Conservation (phyloP, 2,888 invertebrate species). For the Smittia aterrima region DNA sequence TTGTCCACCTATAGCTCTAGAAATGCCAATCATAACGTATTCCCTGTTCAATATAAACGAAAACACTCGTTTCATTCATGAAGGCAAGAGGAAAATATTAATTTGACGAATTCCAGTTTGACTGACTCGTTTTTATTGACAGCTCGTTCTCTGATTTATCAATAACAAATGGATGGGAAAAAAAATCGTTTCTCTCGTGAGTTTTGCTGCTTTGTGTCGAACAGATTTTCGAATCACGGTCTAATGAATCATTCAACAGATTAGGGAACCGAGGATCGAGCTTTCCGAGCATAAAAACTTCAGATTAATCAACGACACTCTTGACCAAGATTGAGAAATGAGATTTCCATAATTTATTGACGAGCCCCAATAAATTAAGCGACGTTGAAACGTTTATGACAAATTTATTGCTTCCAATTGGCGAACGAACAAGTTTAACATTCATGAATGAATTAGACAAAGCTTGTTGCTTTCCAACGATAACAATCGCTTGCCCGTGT, state of each 20-base stretch:
- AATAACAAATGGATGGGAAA: conserved; percentile 28
- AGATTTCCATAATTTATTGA: background rate
- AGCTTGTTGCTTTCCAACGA: background rate
- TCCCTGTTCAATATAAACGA: background rate
- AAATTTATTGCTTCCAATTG: conserved; percentile 11
- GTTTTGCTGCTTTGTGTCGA: background rate
- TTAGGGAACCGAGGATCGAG: background rate
- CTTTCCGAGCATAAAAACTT: background rate
- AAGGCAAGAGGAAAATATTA: background rate
- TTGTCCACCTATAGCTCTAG: background rate
- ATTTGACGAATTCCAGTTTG: conserved; percentile 15
- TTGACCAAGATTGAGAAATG: background rate
- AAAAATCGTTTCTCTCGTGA: background rate
- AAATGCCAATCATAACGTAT: conserved; percentile 27
- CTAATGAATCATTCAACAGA: background rate
- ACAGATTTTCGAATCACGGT: background rate
- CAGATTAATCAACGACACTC: background rate
- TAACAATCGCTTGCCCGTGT: background rate
- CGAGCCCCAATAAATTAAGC: too few species aligned
- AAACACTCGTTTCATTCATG: conserved; percentile 26
- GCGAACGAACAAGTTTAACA: background rate
- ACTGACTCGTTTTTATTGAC: conserved; percentile 19
- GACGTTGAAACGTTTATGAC: conserved; percentile 18
- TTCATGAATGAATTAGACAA: background rate
- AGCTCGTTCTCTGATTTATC: conserved; percentile 16